Conservation (phyloP, 1,140 invertebrate genomes). For the Leucophenga varia region DNA sequence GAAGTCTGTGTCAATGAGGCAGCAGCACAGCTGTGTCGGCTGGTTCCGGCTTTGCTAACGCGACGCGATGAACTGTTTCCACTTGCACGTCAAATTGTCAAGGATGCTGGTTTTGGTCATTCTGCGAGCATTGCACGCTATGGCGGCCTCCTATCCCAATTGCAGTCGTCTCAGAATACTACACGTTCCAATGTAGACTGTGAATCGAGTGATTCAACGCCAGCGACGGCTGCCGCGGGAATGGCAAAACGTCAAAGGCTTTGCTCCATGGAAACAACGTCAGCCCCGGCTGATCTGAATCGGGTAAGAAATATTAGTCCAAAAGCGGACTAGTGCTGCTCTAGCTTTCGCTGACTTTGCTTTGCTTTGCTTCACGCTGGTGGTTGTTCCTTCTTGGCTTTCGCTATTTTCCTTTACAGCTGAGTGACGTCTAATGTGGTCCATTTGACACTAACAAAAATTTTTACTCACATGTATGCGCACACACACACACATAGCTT, state of each 20-base stretch:
- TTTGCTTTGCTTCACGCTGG: constrained; percentile 14
- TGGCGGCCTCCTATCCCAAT: constrained; percentile 36
- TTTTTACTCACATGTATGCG: too few species aligned
- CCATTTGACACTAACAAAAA: too few species aligned
- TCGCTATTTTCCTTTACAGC: constrained; percentile 43
- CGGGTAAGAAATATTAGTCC: constrained; percentile 43
- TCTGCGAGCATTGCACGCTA: constrained; percentile 51
- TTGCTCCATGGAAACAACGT: constrained; percentile 42
- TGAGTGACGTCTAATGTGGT: too few species aligned
- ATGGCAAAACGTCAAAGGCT: constrained; percentile 37
- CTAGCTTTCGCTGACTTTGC: constrained; percentile 17
- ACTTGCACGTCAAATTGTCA: constrained; percentile 89
- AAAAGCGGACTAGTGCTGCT: constrained; percentile 30
- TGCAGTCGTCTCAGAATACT: constrained; percentile 17
- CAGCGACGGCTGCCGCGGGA: constrained; percentile 8
- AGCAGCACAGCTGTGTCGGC: constrained; percentile 90
- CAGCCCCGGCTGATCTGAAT: constrained; percentile 38
- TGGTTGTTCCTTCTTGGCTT: too few species aligned
- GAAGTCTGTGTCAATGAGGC: constrained; percentile 95
- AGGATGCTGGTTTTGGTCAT: constrained; percentile 79
- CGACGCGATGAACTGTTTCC: constrained; percentile 93
- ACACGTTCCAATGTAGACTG: constrained; percentile 32
- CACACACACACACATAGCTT: too few species aligned
- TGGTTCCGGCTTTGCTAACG: constrained; percentile 86
- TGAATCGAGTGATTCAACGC: constrained; percentile 39